A percentile compares a stretch with the other conserved stretches of the same genome.
phyloP scores from a whole-genome alignment of 2,888 invertebrate genomes.

The Xestoiulus laeticollis region DNA sequence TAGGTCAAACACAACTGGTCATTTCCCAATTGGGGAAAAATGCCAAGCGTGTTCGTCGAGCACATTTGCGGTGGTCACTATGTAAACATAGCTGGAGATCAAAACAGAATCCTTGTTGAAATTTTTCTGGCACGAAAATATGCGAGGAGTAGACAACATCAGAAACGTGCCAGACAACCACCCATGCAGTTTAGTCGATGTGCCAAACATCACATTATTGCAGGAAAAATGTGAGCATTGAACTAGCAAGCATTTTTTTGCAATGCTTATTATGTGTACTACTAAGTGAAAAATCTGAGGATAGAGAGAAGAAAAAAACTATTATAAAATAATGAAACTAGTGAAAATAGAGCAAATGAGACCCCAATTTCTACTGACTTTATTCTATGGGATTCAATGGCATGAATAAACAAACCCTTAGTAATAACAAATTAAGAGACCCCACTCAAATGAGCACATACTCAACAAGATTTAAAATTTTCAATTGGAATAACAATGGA shows the following conservation, averaged over 20 bases:
- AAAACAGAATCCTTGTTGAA: background rate
- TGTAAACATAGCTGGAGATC: conserved; percentile 22
- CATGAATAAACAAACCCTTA: no score
- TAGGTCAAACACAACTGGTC: background rate
- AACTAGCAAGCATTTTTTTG: background rate
- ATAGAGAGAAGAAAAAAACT: no score
- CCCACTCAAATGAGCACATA: no score
- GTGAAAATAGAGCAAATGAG: no score
- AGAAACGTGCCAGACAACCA: conserved; percentile 10
- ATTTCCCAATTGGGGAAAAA: background rate
- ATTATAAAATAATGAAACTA: no score
- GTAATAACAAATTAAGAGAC: no score
- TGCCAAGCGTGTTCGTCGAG: background rate
- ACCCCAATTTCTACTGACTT: no score
- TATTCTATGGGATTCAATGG: no score
- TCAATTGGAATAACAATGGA: no score
- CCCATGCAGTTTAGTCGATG: background rate
- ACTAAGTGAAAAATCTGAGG: no score
- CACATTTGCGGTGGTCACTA: background rate
- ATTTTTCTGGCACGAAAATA: background rate
- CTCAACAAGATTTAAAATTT: no score
- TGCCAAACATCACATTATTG: background rate
- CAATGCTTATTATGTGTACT: no score
- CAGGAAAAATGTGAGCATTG: background rate
- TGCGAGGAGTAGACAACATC: background rate